Evolutionary conservation across 2,113 vertebrate species (phyloP), one percentile per base, ranked within the genome.

Genomic region (Ammospiza caudacuta): DNA sequence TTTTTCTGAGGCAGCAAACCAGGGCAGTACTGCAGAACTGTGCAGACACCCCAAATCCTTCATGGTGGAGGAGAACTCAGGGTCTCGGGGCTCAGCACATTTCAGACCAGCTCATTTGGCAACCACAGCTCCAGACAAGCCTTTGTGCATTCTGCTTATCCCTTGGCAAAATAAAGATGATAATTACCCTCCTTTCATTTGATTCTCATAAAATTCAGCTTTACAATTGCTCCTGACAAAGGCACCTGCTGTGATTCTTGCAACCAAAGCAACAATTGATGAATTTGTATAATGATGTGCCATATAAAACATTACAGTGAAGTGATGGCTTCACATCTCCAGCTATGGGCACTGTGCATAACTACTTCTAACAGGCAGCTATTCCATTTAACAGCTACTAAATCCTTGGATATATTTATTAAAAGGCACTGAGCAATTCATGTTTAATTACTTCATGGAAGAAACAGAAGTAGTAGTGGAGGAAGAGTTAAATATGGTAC

Each of bases 391-490:
- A 84, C 85, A 80, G 87, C 95, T 77, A 69, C 97, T 97, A 96
- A 97, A 96, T 79, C 80, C 95, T 96, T 91, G 83, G 92, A 96
- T 97, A 79, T 94, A 95, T 97, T 97, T 98, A 97, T 95, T 97
- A 97, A 97, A 95, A 97, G 89, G 58, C 66, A 90, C 52, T 16
- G 24, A 83, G 58, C 70, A 91, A 97, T 97, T 98, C 96, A 96
- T 95, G 64, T 96, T 98, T 98, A 98, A 98, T 98, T 97, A 98
- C 97, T 97, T 96, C 97, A 97, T 96, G 96, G 98, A 98, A 98
- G 96, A 97, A 96, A 89, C 90, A 97, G 92, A 62, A 87, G 85
- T 82, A 97, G 95, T 88, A 97, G 97, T 75, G 92, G 92, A 97
- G 85, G 97, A 98, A 98, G 97, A 98, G 98, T 98, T 98, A 97